Evolutionary conservation across 53 echinoderm and acorn worm species (phyloP), one percentile per base, ranked within the genome.

Genomic region (Patiria pectinifera): DNA sequence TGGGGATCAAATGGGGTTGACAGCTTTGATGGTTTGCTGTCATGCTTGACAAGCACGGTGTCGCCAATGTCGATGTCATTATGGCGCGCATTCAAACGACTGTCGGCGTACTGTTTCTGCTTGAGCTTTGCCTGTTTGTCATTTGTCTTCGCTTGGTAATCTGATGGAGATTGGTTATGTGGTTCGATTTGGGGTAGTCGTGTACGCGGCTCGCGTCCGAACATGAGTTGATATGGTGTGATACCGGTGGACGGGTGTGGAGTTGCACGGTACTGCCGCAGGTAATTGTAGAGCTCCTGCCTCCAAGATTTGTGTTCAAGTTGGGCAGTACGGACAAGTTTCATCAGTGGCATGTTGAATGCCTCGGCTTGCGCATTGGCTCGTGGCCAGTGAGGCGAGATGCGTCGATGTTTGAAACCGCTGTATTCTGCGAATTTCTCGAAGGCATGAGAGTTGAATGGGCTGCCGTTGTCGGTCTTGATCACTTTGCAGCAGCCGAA

Each of bases 371-470:
- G 76, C 8, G 76, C 76, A 11, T 76, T 76, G 24, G 76, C 76
- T 22, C 80, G 46, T 21, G 94, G 94, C 94, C 96, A 96, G 49
- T 82, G 71, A 2, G 94, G 94, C 14, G 93, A 94, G 15, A 96
- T 71, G 91, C 91, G 94, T 12, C 94, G 83, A 78, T 96, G 94
- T 16, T 91, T 26, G 76, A 94, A 96, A 45, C 94, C 15, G 12
- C 84, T 82, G 70, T 92, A 46, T 22, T 76, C 7, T 76, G 76
- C 76, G 76, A 76, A 76, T 76, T 76, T 5, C 8, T 4, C 11
- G 43, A 76, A 76, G 5, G 76, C 76, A 25, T 76, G 76, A 5
- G 76, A 76, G 25, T 76, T 76, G 76, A 76, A 76, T 6, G 76
- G 76, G 35, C 76, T 76, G 21, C 96, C 96, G 85, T 96, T 96